Conservation (phyloP, 2,888 invertebrate genomes). For the Meghimatium bilineatum region DNA sequence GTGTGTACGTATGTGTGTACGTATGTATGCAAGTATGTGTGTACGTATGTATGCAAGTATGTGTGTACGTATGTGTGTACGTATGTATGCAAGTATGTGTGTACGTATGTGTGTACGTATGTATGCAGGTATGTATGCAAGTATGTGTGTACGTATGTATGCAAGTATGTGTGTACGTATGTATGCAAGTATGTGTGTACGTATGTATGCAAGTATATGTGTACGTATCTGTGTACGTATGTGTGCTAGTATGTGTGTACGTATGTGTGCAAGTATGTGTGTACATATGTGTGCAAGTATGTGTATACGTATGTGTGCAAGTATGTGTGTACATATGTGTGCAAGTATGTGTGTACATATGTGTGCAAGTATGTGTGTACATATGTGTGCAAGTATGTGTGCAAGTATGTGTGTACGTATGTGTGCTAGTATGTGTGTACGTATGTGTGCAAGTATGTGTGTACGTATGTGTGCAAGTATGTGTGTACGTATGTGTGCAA, state of each 20-base stretch:
- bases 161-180: no score
- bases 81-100: no score
- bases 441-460: conserved; percentile 2
- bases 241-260: no score
- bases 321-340: conserved; percentile 7
- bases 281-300: background rate
- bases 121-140: no score
- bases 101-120: no score
- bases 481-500: conserved; percentile 4
- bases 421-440: background rate
- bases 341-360: background rate
- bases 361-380: conserved; percentile 4
- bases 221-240: background rate
- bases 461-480: conserved; percentile 7
- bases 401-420: conserved; percentile 2
- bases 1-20: background rate
- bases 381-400: conserved; percentile 2
- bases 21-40: no score
- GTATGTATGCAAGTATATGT: no score
- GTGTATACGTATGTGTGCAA: background rate
- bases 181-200: no score
- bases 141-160: no score
- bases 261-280: no score
- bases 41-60: no score
- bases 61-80: no score